Conservation (phyloP, 2,113 vertebrate genomes). For the Coracopsis vasa region DNA sequence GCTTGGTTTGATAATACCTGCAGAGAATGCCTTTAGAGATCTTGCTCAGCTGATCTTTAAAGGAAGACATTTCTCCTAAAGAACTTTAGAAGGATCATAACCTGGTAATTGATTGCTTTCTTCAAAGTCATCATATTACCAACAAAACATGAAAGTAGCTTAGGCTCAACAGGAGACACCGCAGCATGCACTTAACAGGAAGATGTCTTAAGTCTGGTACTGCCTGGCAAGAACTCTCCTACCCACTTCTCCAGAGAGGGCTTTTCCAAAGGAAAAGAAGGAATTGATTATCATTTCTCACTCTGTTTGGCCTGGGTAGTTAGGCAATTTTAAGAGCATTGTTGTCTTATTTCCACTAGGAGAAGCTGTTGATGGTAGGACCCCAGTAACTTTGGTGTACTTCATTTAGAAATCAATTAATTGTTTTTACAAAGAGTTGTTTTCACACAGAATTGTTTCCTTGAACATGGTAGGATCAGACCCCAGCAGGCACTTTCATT, state of each 20-base stretch:
- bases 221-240: not conserved
- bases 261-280: not conserved
- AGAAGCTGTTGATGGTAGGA: not conserved
- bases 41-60: not conserved
- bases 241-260: not conserved
- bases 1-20: not conserved
- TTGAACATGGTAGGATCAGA: fast-evolving
- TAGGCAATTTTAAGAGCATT: not conserved
- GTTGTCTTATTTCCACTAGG: not conserved
- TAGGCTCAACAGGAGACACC: not conserved
- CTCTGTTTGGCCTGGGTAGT: not conserved
- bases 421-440: not conserved
- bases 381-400: not conserved
- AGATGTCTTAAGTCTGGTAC: not conserved
- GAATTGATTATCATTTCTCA: not conserved
- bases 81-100: not conserved
- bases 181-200: fast-evolving
- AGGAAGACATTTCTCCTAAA: not conserved
- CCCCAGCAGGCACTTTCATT: not conserved
- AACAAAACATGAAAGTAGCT: not conserved
- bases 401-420: not conserved
- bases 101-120: not conserved
- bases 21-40: not conserved
- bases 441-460: not conserved
- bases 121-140: not conserved